phyloP scores from a whole-genome alignment of 2,888 invertebrate genomes.

The Idaea aversata region DNA sequence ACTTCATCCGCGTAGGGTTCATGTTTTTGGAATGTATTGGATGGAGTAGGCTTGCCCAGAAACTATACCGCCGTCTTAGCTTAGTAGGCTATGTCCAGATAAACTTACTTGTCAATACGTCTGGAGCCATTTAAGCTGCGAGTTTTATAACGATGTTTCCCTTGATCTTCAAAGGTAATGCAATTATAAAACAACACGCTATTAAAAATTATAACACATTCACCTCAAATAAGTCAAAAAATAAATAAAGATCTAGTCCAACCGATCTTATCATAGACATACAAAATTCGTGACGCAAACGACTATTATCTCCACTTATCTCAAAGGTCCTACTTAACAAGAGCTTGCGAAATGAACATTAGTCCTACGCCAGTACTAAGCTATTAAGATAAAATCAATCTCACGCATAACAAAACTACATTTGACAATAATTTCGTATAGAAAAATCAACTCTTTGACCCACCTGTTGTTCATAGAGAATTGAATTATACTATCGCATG shows the following conservation, averaged over 20 bases:
- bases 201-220: no score
- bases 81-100: no score
- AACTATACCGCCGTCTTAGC: no score
- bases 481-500: constrained; percentile 77
- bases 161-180: no score
- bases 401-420: constrained; percentile 58
- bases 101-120: no score
- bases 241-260: constrained; percentile 4
- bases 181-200: no score
- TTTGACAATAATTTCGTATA: constrained; percentile 35
- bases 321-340: constrained; percentile 36
- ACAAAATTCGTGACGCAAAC: constrained; percentile 32
- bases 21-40: no score
- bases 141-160: no score
- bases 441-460: constrained; percentile 10
- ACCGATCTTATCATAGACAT: constrained; percentile 28
- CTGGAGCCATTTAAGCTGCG: no score
- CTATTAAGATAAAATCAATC: constrained; percentile 63
- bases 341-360: constrained; percentile 44
- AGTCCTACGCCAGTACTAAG: constrained; percentile 48
- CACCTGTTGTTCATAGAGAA: constrained; percentile 35
- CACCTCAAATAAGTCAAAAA: neutral
- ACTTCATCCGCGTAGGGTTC: no score
- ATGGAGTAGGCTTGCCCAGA: no score
- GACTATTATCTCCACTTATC: constrained; percentile 24